Conservation (phyloP, 2,113 vertebrate genomes). For the Dipodomys ordii region DNA sequence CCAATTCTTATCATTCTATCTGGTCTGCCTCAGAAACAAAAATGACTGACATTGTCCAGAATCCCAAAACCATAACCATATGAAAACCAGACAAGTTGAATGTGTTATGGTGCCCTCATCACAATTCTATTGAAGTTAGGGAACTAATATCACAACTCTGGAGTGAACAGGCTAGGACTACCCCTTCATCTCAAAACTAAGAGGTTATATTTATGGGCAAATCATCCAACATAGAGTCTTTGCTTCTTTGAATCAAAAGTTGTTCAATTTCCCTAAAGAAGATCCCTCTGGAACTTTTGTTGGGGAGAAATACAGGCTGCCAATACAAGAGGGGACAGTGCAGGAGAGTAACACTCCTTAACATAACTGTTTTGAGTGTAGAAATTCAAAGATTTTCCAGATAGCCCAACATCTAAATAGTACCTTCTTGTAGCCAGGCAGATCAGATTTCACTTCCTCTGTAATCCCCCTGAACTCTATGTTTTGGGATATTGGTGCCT, state of each 20-base stretch:
- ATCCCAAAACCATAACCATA: neutral
- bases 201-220: neutral
- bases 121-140: neutral
- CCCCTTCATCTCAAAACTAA: neutral
- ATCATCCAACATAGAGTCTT: constrained; percentile 3
- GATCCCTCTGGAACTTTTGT: neutral
- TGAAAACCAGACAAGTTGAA: neutral
- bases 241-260: constrained; percentile 19
- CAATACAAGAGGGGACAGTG: neutral
- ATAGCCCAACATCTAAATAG: neutral
- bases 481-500: neutral
- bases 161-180: neutral
- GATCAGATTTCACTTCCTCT: neutral
- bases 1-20: neutral
- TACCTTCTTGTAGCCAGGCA: neutral
- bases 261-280: constrained; percentile 37
- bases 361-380: neutral
- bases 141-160: neutral
- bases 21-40: neutral
- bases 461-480: neutral
- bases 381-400: neutral
- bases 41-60: neutral
- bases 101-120: neutral
- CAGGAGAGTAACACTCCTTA: neutral
- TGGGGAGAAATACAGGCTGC: neutral